A percentile compares a stretch with the other conserved stretches of the same genome.
Conservation (phyloP, 2,888 invertebrate genomes). For the Latrodectus elegans region DNA sequence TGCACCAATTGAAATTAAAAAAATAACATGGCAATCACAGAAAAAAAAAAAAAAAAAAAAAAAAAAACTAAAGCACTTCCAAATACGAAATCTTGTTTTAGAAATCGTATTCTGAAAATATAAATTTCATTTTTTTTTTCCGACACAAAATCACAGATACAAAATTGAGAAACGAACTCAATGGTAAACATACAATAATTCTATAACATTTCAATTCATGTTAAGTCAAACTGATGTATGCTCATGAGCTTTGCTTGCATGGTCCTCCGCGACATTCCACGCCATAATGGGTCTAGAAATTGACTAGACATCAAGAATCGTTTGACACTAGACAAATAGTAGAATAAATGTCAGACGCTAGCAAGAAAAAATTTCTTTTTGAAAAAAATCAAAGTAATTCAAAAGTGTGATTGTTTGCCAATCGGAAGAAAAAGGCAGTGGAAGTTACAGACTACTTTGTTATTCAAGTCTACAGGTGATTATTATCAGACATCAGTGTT, state of each 20-base stretch:
- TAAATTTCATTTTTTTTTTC: neutral
- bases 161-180: conserved; percentile 42
- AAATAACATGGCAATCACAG: neutral
- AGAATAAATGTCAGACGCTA: conserved; percentile 6
- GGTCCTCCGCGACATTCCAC: conserved; percentile 40
- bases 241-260: conserved; percentile 31
- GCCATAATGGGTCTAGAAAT: conserved; percentile 47
- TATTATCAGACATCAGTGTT: neutral
- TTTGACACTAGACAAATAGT: conserved; percentile 46
- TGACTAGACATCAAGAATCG: conserved; percentile 53
- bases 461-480: neutral
- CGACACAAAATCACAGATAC: conserved; percentile 47
- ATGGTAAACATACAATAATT: conserved; percentile 27
- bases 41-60: too few species aligned
- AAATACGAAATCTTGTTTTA: neutral
- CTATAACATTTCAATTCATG: conserved; percentile 42
- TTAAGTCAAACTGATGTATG: conserved; percentile 35
- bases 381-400: conserved; percentile 16
- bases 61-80: neutral
- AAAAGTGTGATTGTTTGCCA: conserved; percentile 23
- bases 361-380: conserved; percentile 1
- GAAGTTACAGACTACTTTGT: conserved; percentile 14
- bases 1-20: conserved; percentile 5
- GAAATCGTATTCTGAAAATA: neutral
- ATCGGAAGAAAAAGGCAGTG: conserved; percentile 8